Evolutionary conservation across 2,797 vertebrate species (phyloP), one percentile per base, ranked within the genome.

Genomic region (Melanitta fusca): DNA sequence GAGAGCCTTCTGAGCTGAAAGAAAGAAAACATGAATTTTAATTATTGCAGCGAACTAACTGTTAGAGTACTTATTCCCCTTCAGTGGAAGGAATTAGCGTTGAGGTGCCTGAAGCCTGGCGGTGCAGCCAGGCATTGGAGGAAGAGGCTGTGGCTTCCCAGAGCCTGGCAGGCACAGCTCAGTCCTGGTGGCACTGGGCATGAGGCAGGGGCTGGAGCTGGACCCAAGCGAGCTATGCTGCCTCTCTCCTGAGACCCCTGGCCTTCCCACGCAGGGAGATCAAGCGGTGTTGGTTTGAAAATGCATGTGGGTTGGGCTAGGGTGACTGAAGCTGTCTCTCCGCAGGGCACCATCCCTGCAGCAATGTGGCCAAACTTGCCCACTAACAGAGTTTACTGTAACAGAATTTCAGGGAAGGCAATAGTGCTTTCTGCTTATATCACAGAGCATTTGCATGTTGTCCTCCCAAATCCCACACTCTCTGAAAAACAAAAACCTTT

Each of bases 121-220:
- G 1, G 36, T 20, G 58, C 82, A 61, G 81, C 54, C 85, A 73
- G 80, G 58, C 77, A 13, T 20, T 25, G 0, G 0, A 53, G 68
- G 74, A 88, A 13, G 32, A 47, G n/a, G 56, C 27, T 41, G 25
- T 5, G 58, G 4, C 7, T 4, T 47, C 13, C 61, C 3, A 39
- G 54, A 70, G 56, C 38, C 15, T 0, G 0, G 28, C 38, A 6
- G 79, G 54, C 1, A 2, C 25, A 0, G 0, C 7, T 30, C 34
- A 2, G 0, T 30, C 51, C 72, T 3, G 0, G 53, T 39, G 85
- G 27, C 41, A 11, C 18, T 3, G 0, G 0, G 1, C 17, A 11
- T 0, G 0, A n/a, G 4, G 1, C 28, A 30, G 1, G 0, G 13
- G 13, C 62, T 10, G 25, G 0, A 0, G 27, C 80, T 22, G n/a